phyloP scores from a whole-genome alignment of 1,140 invertebrate genomes.

The Anastrepha obliqua region DNA sequence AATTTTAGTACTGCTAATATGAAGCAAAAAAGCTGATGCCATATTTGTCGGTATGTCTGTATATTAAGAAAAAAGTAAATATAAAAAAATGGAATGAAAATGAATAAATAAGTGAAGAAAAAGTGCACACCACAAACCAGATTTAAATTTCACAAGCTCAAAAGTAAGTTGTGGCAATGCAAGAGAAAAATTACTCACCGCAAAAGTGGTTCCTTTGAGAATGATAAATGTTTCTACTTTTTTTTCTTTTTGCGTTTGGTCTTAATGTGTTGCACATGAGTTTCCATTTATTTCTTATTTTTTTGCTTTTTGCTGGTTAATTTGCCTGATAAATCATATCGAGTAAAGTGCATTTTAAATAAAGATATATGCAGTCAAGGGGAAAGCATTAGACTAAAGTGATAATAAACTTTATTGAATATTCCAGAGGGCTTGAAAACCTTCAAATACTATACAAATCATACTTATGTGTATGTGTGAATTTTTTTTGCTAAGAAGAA shows the following conservation, averaged over 20 bases:
- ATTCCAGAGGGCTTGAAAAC: not conserved
- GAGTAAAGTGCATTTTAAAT: conserved; percentile 27
- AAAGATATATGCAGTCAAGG: not conserved
- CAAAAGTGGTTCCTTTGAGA: conserved; percentile 38
- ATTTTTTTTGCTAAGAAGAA: too few relatives aligned
- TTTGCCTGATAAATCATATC: not conserved
- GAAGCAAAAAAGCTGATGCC: too few relatives aligned
- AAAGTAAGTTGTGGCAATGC: not conserved
- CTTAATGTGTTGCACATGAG: not conserved
- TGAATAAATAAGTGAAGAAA: conserved; percentile 33
- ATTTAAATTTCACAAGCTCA: conserved; percentile 10
- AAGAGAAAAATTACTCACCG: conserved; percentile 34
- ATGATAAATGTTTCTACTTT: conserved; percentile 22
- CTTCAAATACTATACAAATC: too few relatives aligned
- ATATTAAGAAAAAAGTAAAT: too few relatives aligned
- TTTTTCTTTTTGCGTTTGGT: not conserved
- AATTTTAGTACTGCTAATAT: too few relatives aligned
- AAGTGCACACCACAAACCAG: conserved; percentile 24
- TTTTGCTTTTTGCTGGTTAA: not conserved
- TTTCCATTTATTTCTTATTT: not conserved
- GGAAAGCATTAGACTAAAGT: not conserved
- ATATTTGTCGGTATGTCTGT: too few relatives aligned
- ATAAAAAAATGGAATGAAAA: not conserved
- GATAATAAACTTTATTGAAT: not conserved
- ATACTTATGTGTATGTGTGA: too few relatives aligned